Conservation (phyloP, 2,888 invertebrate species). For the Dasypolia templi region DNA sequence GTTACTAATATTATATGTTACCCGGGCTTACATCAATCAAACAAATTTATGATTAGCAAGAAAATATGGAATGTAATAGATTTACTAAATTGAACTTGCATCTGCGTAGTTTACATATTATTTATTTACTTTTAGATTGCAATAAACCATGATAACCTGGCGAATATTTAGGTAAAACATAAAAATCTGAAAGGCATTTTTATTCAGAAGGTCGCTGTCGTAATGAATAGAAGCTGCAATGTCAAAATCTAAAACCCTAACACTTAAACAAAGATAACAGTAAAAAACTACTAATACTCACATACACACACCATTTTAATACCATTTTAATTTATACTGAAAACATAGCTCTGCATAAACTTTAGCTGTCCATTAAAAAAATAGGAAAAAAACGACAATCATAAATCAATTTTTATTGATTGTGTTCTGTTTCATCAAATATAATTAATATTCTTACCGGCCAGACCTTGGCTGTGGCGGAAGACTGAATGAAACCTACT, state of each 20-base stretch:
- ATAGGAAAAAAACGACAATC: constrained; percentile 31
- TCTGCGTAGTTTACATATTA: neutral
- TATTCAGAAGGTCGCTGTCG: no score
- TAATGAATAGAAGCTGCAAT: neutral
- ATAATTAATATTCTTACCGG: neutral
- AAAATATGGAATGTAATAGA: neutral
- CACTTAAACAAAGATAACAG: neutral
- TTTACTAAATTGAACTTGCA: neutral
- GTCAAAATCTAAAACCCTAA: neutral
- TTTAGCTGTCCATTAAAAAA: neutral
- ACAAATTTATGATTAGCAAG: neutral
- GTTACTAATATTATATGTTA: neutral
- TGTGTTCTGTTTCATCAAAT: constrained; percentile 9
- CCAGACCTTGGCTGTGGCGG: neutral
- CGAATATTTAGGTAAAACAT: neutral
- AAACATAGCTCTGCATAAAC: neutral
- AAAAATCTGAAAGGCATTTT: neutral
- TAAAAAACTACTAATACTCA: neutral
- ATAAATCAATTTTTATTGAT: neutral
- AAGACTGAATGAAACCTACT: constrained; percentile 18
- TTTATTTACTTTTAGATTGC: neutral
- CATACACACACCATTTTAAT: neutral
- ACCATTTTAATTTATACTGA: neutral
- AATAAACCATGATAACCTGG: neutral
- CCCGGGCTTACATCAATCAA: neutral